Base-by-base conservation (phyloP, 1,140 invertebrate genomes). In the Drosophila nasuta region DNA sequence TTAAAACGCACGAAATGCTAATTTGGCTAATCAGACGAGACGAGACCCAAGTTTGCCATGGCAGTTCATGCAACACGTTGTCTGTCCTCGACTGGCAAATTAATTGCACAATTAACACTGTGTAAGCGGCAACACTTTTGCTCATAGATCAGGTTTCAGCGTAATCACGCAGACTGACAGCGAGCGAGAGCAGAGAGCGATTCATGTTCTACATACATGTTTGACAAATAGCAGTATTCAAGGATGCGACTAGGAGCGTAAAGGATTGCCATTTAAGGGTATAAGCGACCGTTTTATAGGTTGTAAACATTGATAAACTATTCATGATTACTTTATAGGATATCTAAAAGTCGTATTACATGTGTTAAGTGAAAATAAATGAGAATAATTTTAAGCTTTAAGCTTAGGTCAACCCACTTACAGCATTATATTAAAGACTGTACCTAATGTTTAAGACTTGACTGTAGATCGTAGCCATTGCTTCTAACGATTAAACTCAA, bases 101-200 rank as follows among this genome's bases (percentile, higher is more conserved):
- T 75, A 70, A 75, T 75, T 43, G 72, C 59, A 71, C 72, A 75
- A 64, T 75, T 75, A 75, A 63, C 52, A 51, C 35, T 58, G 33
- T 49, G 43, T 56, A 56, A 49, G 57, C 71, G 13, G 8, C 28
- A 38, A 57, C 8, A 41, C 43, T 62, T 25, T 25, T 49, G 10
- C 7, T 13, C 33, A 46, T 57, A 57, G 8, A 70, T 64, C 52
- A 71, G 38, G 45, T 57, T 75, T 63, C 57, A 60, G 56, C 43
- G 30, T 56, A 69, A 69, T 69, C 49, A 63, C 46, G 58, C 54
- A 58, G 35, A 75, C 49, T 70, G 51, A 20, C 49, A 33, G 35
- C 35, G 41, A 25, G 20, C 46, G 43, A 30, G 41, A 33, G 38
- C 46, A 35, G 43, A 30, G 49, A 35, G 4, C 5, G 17, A 33